Conservation (phyloP, 53 echinoderm and acorn worm species). For the Glandiceps talaboti region DNA sequence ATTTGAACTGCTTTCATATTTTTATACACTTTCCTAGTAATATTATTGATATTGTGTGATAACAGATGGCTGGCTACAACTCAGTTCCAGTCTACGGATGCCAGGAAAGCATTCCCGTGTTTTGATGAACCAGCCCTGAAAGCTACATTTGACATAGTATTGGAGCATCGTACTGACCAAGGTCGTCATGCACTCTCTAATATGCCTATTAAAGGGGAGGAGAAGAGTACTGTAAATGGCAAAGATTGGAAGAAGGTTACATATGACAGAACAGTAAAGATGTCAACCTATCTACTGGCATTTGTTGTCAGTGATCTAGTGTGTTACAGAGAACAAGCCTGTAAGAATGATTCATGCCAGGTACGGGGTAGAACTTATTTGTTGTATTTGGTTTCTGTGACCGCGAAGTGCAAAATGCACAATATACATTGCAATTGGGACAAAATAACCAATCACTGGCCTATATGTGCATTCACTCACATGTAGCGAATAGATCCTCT, state of each 20-base stretch:
- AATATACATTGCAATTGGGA: too few species aligned
- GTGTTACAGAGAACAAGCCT: not conserved
- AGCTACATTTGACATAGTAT: constrained; percentile 51
- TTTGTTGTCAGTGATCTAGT: constrained; percentile 75
- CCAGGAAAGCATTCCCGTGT: constrained; percentile 82
- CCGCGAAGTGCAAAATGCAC: too few species aligned
- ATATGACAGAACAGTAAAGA: constrained; percentile 41
- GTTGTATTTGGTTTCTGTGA: too few species aligned
- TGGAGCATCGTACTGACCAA: constrained; percentile 49
- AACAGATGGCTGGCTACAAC: constrained; percentile 82
- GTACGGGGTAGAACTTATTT: too few species aligned
- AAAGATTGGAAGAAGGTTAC: constrained; percentile 30
- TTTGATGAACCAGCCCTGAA: constrained; percentile 81
- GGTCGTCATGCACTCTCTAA: constrained; percentile 42
- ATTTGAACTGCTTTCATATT: too few species aligned
- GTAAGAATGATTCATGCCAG: not conserved
- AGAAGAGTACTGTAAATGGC: constrained; percentile 6
- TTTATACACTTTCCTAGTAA: too few species aligned
- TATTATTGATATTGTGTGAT: too few species aligned
- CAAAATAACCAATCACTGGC: too few species aligned
- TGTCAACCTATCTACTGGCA: constrained; percentile 72
- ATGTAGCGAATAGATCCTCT: too few species aligned
- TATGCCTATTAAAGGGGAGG: constrained; percentile 21
- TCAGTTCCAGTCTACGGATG: constrained; percentile 84
- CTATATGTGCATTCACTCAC: too few species aligned